A percentile compares a stretch with the other conserved stretches of the same genome.
Evolutionary conservation across 1,140 invertebrate species (phyloP).

Genomic region (Camponotus pennsylvanicus): DNA sequence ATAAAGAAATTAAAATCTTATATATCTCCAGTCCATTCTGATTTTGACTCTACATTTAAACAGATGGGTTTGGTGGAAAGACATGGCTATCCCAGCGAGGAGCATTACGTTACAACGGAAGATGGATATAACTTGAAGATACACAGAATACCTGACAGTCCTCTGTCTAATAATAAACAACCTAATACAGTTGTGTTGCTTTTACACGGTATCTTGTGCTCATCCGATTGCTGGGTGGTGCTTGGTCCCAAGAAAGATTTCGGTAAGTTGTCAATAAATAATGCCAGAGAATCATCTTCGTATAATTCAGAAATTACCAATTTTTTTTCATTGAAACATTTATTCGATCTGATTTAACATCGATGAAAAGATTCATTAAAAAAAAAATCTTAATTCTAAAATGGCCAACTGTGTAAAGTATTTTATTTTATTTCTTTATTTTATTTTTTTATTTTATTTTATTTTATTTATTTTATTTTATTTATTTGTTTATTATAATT

Average conservation of each 20-base stretch:
- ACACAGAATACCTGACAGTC: conserved; percentile 85
- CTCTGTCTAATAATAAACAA: conserved; percentile 3
- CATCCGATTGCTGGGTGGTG: conserved; percentile 84
- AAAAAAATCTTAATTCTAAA: too few relatives aligned
- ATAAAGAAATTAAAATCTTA: background rate
- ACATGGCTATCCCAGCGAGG: conserved; percentile 85
- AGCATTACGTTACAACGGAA: conserved; percentile 83
- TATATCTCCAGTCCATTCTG: background rate
- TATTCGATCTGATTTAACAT: too few relatives aligned
- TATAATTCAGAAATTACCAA: too few relatives aligned
- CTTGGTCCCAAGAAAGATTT: conserved; percentile 80
- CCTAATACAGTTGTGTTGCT: conserved; percentile 79
- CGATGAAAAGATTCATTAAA: too few relatives aligned
- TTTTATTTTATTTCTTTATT: too few relatives aligned
- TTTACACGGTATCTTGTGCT: conserved; percentile 86
- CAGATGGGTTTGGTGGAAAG: conserved; percentile 79
- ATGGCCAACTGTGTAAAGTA: too few relatives aligned
- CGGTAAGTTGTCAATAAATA: conserved; percentile 70
- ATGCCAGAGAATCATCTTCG: background rate
- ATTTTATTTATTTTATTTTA: too few relatives aligned
- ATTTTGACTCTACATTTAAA: background rate
- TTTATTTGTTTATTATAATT: too few relatives aligned
- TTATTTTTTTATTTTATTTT: too few relatives aligned
- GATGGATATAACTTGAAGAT: conserved; percentile 85
- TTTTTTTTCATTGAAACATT: too few relatives aligned